Evolutionary conservation across 1,140 invertebrate genomes (phyloP).

Genomic region (Temnothorax curvispinosus): DNA sequence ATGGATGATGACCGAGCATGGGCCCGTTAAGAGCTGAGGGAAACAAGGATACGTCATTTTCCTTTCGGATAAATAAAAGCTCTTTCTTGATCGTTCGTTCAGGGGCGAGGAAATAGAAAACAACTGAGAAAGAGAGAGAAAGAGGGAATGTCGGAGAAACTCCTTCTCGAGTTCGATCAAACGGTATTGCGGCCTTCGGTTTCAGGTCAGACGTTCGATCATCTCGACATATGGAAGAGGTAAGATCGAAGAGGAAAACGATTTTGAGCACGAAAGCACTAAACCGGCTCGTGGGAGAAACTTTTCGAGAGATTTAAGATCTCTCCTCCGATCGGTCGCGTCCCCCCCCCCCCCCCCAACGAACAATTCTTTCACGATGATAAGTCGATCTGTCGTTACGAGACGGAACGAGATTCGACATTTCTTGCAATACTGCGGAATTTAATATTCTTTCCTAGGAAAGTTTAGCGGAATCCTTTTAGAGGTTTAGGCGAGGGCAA

Average conservation of each 20-base stretch:
- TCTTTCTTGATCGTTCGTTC: conserved; percentile 47
- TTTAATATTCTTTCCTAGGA: conserved; percentile 57
- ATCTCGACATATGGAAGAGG: conserved; percentile 58
- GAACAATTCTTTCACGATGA: conserved; percentile 55
- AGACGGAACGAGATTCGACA: conserved; percentile 54
- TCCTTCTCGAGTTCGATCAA: conserved; percentile 55
- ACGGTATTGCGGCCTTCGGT: conserved; percentile 64
- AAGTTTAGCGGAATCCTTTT: conserved; percentile 56
- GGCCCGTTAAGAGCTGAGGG: conserved; percentile 13
- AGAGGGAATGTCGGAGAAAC: conserved; percentile 32
- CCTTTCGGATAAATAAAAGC: conserved; percentile 36
- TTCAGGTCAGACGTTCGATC: conserved; percentile 66
- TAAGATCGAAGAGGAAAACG: conserved; percentile 45
- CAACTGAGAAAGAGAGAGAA: neutral
- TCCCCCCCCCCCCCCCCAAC: neutral
- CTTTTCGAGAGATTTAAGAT: conserved; percentile 57
- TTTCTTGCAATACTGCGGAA: conserved; percentile 54
- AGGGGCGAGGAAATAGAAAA: neutral
- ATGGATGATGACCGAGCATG: conserved; percentile 38
- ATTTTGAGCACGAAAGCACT: conserved; percentile 41
- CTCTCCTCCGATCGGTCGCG: conserved; percentile 29
- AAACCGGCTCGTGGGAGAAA: conserved; percentile 44
- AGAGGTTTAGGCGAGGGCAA: conserved; percentile 37
- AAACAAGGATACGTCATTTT: conserved; percentile 34
- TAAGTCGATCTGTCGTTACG: conserved; percentile 60